These are phyloP conservation scores for Dilophus febrilis DNA, from an alignment of 2,888 invertebrate species.

Conservation along the genomic window DNA sequence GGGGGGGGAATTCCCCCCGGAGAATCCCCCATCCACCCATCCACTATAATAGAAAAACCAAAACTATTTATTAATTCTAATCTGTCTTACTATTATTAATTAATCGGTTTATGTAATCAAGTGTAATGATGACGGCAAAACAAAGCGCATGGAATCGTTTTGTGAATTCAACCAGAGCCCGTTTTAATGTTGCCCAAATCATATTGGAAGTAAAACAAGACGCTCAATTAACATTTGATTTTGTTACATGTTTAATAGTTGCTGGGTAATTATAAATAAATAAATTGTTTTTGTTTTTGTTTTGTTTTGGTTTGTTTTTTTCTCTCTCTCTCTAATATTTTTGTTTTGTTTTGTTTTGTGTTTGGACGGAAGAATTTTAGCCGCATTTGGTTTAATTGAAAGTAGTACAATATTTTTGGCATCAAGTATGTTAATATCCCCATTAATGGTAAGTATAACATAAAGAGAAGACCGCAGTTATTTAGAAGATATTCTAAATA, in stretches of 20 bases:
- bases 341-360: slow-evolving; percentile 2
- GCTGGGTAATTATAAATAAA: slow-evolving; percentile 37
- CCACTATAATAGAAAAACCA: no score
- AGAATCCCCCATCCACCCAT: no score
- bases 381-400: slow-evolving; percentile 55
- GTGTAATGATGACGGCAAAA: no score
- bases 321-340: slow-evolving; percentile 1
- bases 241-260: slow-evolving; percentile 47
- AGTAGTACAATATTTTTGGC: slow-evolving; percentile 56
- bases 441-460: slow-evolving; percentile 45
- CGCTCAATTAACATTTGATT: slow-evolving; percentile 60
- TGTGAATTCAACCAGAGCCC: slow-evolving; percentile 44
- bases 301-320: slow-evolving; percentile 1
- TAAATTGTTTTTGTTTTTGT: neutral
- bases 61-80: no score
- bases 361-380: slow-evolving; percentile 40
- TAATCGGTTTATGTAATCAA: no score
- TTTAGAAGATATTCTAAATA: neutral
- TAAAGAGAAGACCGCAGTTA: no score
- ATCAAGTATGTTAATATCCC: slow-evolving; percentile 67
- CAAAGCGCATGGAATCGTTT: slow-evolving; percentile 40
- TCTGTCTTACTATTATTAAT: no score
- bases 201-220: slow-evolving; percentile 49
- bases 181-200: slow-evolving; percentile 54
- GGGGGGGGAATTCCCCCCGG: no score